Evolutionary conservation across 2,888 invertebrate genomes (phyloP), one percentile per base, ranked within the genome.

Genomic region (Laothoe populi): DNA sequence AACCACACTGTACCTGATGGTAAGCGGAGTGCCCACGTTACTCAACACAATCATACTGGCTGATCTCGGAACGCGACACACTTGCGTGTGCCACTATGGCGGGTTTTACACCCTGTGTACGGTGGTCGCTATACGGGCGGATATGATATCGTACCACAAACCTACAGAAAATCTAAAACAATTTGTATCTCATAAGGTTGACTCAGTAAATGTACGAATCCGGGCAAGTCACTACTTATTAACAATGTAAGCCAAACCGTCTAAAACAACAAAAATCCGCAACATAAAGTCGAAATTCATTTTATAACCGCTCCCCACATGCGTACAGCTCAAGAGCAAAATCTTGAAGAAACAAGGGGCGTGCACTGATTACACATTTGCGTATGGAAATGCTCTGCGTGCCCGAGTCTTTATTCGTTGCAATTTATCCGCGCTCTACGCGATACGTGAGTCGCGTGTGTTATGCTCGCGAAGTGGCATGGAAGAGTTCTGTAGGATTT

Each of bases 341-440:
- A 42, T 46, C 26, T 19, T 21, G 38, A 58, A 45, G 7, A 24
- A 26, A 57, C 45, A 64, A 63, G 59, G 53, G 60, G 64, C 60
- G 68, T 66, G 64, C 64, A 62, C 58, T 63, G 64, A 70, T 75
- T 70, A 68, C 63, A 72, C 73, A 70, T 77, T 79, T 74, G 73
- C 70, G 68, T 77, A 79, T 75, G 78, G 67, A 71, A 75, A 76
- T 76, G 69, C 59, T 46, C 66, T 69, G 71, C 75, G 74, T 74
- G 74, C 68, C 70, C 67, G 72, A 60, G 72, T 70, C 71, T 78
- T 79, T 75, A 76, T 82, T 77, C 71, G 71, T 64, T 66, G 69
- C 79, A 75, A 82, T 81, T 82, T 80, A 78, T 83, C 77, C 72
- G 66, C 71, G 73, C 69, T 72, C 70, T 66, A 72, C 72, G 72